A percentile compares a stretch with the other conserved stretches of the same genome.
Evolutionary conservation across 2,113 vertebrate species (phyloP).

Genomic region (Aptenodytes patagonicus): DNA sequence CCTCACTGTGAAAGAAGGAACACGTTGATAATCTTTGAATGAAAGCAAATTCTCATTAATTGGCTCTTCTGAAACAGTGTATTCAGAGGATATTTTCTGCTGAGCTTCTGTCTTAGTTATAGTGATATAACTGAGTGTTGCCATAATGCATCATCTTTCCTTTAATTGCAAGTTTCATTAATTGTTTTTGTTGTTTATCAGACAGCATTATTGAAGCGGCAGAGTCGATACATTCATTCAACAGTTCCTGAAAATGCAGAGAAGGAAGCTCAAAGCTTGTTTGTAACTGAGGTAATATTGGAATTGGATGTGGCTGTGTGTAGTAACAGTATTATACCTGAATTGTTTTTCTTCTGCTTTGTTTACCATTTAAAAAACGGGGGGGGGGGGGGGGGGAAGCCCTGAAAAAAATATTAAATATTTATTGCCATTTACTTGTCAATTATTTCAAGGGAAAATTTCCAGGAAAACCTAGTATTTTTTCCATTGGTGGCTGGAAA

Average conservation of each 20-base stretch:
- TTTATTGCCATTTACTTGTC: neutral
- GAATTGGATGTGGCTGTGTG: neutral
- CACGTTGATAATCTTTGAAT: neutral
- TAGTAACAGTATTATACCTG: neutral
- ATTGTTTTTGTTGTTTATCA: slow-evolving; percentile 59
- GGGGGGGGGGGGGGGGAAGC: neutral
- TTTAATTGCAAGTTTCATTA: neutral
- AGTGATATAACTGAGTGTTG: neutral
- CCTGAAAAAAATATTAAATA: neutral
- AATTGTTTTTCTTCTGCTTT: neutral
- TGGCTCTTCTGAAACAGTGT: neutral
- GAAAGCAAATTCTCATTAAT: neutral
- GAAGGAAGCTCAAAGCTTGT: slow-evolving; percentile 89
- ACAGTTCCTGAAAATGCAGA: slow-evolving; percentile 90
- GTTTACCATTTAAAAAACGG: neutral
- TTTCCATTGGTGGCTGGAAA: neutral
- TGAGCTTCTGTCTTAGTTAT: neutral
- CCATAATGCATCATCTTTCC: neutral
- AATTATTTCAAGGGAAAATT: neutral
- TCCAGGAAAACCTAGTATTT: neutral
- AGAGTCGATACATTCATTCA: slow-evolving; percentile 86
- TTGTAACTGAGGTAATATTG: slow-evolving; percentile 91
- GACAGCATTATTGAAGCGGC: slow-evolving; percentile 86
- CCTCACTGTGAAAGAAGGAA: neutral
- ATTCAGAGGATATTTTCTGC: neutral